Evolutionary conservation across 2,113 vertebrate genomes (phyloP), one percentile per base, ranked within the genome.

Genomic region (Clarias gariepinus): DNA sequence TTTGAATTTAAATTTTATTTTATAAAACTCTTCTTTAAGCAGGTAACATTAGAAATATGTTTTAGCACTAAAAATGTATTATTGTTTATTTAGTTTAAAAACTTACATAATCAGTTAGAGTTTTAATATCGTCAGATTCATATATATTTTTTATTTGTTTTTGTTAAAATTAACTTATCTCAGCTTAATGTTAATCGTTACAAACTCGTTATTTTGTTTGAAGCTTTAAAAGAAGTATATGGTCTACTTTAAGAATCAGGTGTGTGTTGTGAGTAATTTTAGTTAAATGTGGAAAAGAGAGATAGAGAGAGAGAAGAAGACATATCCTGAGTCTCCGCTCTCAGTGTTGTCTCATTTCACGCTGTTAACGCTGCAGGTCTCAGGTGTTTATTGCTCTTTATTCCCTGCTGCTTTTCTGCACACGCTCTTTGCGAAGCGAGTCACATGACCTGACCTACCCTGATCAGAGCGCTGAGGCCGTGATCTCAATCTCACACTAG

Each of bases 301-400:
- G 74, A 28, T 2, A 64, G 11, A 8, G 18, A 58, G 55, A 68
- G 33, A 53, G 11, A 16, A 18, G 11, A 11, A 28, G n/a, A 21
- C 7, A 33, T 23, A 64, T 82, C 3, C 19, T 36, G 18, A 23
- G 23, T 57, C 81, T 47, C 76, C 66, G 52, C 63, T 77, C 78
- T 84, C 25, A 84, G 83, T 93, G 93, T 94, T 94, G 95, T 95
- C 93, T 92, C 86, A 87, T 93, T 95, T 95, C 94, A 94, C 91
- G 90, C 93, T 30, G 93, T 95, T 95, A 95, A 96, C 93, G 94
- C 93, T 94, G 92, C 83, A 79, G 53, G 30, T 84, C 36, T 47
- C 47, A 47, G 47, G 87, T 90, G 89, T 90, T 91, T 90, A 91
- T 89, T 93, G 93, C 88, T 92, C 82, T 92, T 88, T 91, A 66